Conservation (phyloP, 2,113 vertebrate genomes). For the Sorex araneus region DNA sequence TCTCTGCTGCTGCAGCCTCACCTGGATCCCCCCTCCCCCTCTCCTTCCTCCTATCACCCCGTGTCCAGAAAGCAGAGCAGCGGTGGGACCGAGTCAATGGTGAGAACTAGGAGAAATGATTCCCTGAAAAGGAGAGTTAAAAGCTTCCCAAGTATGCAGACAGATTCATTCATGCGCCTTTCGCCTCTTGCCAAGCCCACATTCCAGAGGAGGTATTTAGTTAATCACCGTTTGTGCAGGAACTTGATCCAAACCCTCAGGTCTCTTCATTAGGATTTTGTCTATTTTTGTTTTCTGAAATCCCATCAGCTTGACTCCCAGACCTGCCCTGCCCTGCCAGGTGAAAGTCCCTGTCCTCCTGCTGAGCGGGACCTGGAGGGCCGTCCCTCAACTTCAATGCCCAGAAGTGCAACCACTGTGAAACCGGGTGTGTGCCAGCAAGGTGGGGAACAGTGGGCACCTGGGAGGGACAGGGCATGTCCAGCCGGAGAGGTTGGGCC, state of each 20-base stretch:
- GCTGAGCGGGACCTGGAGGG: neutral
- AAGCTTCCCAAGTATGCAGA: constrained; percentile 84
- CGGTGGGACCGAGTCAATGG: neutral
- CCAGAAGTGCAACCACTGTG: neutral
- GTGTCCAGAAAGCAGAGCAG: neutral
- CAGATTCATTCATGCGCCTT: constrained; percentile 85
- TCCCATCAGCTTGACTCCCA: constrained; percentile 75
- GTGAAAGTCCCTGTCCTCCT: neutral
- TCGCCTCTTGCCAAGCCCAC: constrained; percentile 90
- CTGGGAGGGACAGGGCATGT: neutral
- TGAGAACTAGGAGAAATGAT: neutral
- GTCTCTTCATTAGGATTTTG: constrained; percentile 83
- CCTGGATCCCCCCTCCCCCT: neutral
- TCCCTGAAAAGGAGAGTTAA: constrained; percentile 74
- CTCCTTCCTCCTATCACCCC: accelerated
- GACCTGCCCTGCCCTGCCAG: neutral
- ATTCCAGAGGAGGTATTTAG: constrained; percentile 91
- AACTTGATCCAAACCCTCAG: constrained; percentile 90
- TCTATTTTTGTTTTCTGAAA: constrained; percentile 85
- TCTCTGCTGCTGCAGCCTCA: neutral
- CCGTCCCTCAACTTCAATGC: neutral
- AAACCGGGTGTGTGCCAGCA: accelerated
- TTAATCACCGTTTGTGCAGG: constrained; percentile 89
- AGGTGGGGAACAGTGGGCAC: no score
- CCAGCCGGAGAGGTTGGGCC: neutral